These are phyloP conservation scores for Melanocharis versteri DNA, from an alignment of 2,113 vertebrate genomes.

Conservation along the genomic window DNA sequence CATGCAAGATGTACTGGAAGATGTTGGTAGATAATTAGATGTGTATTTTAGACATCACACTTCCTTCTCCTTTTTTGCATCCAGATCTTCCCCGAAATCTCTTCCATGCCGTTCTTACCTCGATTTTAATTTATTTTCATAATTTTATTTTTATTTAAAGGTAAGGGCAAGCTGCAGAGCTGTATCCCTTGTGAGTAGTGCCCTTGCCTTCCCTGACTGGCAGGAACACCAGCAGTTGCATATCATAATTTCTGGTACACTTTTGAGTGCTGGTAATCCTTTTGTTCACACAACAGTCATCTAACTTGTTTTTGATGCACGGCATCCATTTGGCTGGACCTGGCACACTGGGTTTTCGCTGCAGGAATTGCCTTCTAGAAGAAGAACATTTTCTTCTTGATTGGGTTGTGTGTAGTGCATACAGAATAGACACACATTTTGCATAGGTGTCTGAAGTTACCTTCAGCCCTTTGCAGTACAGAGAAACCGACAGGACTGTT, in stretches of 20 bases:
- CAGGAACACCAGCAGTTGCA: background rate
- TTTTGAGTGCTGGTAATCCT: background rate
- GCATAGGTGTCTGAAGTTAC: background rate
- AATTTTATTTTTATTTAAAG: background rate
- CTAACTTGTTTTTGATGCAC: background rate
- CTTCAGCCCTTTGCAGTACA: background rate
- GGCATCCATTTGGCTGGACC: background rate
- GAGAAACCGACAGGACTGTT: background rate
- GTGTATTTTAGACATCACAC: background rate
- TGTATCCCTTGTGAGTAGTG: background rate
- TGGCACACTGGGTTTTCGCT: background rate
- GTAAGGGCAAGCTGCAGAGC: background rate
- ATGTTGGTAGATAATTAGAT: background rate
- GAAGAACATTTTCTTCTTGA: background rate
- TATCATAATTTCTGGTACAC: background rate
- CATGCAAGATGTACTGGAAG: background rate
- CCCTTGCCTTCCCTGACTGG: background rate
- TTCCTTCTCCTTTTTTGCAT: background rate
- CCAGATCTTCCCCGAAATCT: background rate
- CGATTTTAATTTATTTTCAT: background rate
- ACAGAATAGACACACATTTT: background rate
- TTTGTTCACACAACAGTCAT: background rate
- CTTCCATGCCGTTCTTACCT: background rate
- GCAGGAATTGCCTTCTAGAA: background rate
- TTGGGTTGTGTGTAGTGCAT: background rate